phyloP scores from a whole-genome alignment of 2,113 vertebrate species.

The Gulo gulo region DNA sequence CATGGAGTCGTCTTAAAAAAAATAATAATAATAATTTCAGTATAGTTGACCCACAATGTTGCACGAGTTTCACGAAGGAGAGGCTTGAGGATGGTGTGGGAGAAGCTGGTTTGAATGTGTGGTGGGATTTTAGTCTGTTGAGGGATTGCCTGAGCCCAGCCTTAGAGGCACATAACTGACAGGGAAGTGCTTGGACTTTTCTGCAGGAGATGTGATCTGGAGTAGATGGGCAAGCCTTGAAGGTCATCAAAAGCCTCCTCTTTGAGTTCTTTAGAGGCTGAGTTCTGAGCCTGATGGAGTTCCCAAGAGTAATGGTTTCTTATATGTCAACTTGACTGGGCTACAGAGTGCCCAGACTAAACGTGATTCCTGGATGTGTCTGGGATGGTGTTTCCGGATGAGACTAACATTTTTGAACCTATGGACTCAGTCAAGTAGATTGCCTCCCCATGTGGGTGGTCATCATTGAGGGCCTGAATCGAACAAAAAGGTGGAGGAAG shows the following conservation, averaged over 20 bases:
- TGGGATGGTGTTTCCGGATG: neutral
- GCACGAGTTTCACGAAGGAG: neutral
- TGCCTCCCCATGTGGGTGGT: neutral
- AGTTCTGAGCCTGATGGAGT: neutral
- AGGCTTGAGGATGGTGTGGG: too few relatives aligned
- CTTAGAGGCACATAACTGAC: neutral
- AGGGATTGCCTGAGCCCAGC: neutral
- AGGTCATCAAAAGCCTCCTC: neutral
- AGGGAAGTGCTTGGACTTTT: neutral
- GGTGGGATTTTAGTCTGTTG: neutral
- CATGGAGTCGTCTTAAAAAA: neutral
- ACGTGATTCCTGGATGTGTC: neutral
- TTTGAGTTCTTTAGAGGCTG: neutral
- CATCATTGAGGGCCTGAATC: neutral
- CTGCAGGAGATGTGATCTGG: neutral
- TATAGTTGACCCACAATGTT: neutral
- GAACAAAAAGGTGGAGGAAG: neutral
- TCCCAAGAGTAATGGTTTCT: neutral
- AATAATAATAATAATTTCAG: neutral
- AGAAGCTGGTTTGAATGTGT: neutral
- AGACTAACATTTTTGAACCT: neutral
- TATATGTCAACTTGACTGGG: neutral
- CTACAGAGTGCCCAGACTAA: neutral
- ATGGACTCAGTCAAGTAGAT: neutral
- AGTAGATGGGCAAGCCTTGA: neutral